A percentile compares a stretch with the other conserved stretches of the same genome.
phyloP scores from a whole-genome alignment of 1,140 invertebrate species.

The Panonychus citri region DNA sequence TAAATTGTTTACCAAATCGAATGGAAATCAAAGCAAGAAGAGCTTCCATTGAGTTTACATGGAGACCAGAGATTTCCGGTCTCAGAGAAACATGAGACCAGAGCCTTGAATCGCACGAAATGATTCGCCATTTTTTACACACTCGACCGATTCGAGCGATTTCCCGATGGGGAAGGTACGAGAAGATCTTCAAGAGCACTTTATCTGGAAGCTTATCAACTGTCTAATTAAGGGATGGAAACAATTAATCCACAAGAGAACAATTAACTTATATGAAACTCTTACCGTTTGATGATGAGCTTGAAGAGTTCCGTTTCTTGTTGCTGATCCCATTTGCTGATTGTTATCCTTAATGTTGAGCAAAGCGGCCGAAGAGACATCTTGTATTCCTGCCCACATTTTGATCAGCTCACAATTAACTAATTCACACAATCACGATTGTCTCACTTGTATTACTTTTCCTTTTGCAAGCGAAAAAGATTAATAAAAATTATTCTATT shows the following conservation, averaged over 20 bases:
- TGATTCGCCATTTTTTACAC: constrained; percentile 69
- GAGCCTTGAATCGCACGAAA: constrained; percentile 77
- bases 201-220: constrained; percentile 96
- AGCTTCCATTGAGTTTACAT: constrained; percentile 57
- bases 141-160: constrained; percentile 75
- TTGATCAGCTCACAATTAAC: neutral
- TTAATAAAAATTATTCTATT: no score
- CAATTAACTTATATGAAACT: neutral
- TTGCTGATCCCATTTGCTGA: neutral
- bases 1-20: constrained; percentile 14
- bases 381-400: constrained; percentile 15
- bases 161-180: constrained; percentile 76
- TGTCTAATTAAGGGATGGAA: constrained; percentile 35
- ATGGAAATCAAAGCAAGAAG: constrained; percentile 46
- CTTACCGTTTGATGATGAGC: constrained; percentile 1
- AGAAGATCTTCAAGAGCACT: constrained; percentile 78
- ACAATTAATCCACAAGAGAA: neutral
- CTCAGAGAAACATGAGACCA: constrained; percentile 91
- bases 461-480: no score
- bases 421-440: neutral
- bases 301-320: neutral
- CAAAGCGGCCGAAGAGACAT: constrained; percentile 15
- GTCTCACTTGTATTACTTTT: no score
- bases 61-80: constrained; percentile 86
- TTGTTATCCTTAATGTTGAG: constrained; percentile 13